Percentiles rank a stretch among this genome's conserved stretches.
phyloP scores from a whole-genome alignment of 2,113 vertebrate species.

The Manacus vitellinus region DNA sequence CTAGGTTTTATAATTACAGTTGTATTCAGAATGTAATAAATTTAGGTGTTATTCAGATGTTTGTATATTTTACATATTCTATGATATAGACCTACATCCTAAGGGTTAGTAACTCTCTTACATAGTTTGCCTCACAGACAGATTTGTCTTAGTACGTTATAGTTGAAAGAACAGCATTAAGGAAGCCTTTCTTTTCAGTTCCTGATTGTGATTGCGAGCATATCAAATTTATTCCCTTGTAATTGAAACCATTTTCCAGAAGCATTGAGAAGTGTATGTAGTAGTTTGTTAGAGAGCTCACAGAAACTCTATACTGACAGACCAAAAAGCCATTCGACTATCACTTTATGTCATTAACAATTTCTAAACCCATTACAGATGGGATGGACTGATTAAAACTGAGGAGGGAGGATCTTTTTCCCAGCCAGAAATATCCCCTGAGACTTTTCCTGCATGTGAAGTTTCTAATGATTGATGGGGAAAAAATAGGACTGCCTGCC shows the following conservation, averaged over 20 bases:
- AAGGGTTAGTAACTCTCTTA: constrained; percentile 43
- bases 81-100: constrained; percentile 52
- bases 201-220: constrained; percentile 71
- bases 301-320: constrained; percentile 77
- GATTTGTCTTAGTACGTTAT: constrained; percentile 71
- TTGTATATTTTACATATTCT: constrained; percentile 63
- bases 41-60: constrained; percentile 47
- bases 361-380: constrained; percentile 86
- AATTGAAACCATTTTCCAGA: constrained; percentile 81
- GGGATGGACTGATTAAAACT: constrained; percentile 80
- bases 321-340: constrained; percentile 79
- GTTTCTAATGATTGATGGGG: constrained; percentile 80
- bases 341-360: constrained; percentile 86
- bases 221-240: constrained; percentile 80
- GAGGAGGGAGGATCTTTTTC: constrained; percentile 81
- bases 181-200: constrained; percentile 76
- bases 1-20: constrained; percentile 52
- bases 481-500: constrained; percentile 68
- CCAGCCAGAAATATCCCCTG: constrained; percentile 81
- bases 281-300: constrained; percentile 77
- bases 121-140: constrained; percentile 60
- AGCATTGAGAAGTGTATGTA: constrained; percentile 71
- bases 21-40: constrained; percentile 56
- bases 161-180: constrained; percentile 74
- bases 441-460: constrained; percentile 75